Percentiles rank a stretch among this genome's conserved stretches.
Conservation (phyloP, 2,113 vertebrate species). For the Colinus virginianus region DNA sequence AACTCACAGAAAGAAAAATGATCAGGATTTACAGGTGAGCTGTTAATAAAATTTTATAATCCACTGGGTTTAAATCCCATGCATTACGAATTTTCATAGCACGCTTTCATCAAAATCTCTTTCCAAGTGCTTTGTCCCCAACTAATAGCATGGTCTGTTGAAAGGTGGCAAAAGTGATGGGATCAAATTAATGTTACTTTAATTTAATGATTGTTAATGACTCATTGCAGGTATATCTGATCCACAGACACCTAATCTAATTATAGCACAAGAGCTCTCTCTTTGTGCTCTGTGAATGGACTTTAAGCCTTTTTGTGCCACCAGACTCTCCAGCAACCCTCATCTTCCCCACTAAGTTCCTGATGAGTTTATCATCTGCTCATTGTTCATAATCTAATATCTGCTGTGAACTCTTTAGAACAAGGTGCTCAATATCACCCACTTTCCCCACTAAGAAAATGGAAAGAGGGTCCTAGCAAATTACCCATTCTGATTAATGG, state of each 20-base stretch:
- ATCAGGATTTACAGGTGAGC: slow-evolving; percentile 35
- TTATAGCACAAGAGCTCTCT: neutral
- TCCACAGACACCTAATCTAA: neutral
- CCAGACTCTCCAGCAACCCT: neutral
- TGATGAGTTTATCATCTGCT: neutral
- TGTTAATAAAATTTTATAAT: slow-evolving; percentile 7
- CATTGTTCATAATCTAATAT: neutral
- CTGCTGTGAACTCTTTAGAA: neutral
- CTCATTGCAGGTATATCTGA: neutral
- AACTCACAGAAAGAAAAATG: slow-evolving; percentile 30
- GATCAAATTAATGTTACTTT: neutral
- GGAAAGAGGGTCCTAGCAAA: neutral
- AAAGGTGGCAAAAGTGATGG: neutral
- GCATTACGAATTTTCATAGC: slow-evolving; percentile 23
- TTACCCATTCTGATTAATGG: neutral
- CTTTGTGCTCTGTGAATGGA: neutral
- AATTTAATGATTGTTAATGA: neutral
- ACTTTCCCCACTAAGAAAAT: neutral
- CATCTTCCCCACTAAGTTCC: neutral
- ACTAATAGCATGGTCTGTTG: neutral
- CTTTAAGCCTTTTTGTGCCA: neutral
- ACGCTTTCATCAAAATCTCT: neutral
- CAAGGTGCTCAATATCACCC: neutral
- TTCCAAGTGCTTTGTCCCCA: neutral
- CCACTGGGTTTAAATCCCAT: slow-evolving; percentile 29